These are phyloP conservation scores for Sciurus vulgaris DNA, from an alignment of 2,797 vertebrate species.

Conservation along the genomic window DNA sequence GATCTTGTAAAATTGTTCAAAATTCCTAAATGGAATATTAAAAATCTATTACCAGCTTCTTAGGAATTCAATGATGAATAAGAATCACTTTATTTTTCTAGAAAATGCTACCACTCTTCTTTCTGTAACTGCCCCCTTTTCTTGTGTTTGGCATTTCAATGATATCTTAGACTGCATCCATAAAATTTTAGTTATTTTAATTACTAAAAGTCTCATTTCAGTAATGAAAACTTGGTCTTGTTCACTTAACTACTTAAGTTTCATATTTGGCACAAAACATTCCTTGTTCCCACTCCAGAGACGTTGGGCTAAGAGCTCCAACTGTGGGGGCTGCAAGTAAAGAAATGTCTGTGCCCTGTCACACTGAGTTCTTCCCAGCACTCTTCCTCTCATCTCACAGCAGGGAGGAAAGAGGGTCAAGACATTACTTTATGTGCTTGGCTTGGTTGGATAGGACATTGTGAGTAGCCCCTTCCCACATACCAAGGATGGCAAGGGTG, in stretches of 20 bases:
- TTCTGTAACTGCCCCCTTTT: background rate
- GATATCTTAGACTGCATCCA: background rate
- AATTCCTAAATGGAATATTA: slow-evolving; percentile 34
- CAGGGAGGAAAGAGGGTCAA: background rate
- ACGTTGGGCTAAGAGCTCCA: background rate
- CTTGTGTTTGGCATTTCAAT: background rate
- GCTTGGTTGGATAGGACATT: background rate
- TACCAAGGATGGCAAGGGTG: background rate
- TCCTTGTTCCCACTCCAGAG: background rate
- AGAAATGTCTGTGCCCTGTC: background rate
- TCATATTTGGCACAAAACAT: background rate
- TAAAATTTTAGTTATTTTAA: slow-evolving; percentile 40
- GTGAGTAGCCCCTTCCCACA: too few relatives aligned
- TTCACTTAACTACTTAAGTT: slow-evolving; percentile 21
- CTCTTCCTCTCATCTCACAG: background rate
- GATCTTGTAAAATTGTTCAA: background rate
- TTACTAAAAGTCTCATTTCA: slow-evolving; percentile 25
- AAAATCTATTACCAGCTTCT: slow-evolving; percentile 1
- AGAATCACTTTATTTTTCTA: background rate
- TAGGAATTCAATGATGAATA: background rate
- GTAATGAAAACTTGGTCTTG: background rate
- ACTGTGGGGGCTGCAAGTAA: background rate
- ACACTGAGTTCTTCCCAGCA: accelerated
- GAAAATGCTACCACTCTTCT: background rate
- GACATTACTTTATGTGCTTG: background rate